These are phyloP conservation scores for Corythaeola cristata DNA, from an alignment of 2,113 vertebrate species.

Conservation along the genomic window DNA sequence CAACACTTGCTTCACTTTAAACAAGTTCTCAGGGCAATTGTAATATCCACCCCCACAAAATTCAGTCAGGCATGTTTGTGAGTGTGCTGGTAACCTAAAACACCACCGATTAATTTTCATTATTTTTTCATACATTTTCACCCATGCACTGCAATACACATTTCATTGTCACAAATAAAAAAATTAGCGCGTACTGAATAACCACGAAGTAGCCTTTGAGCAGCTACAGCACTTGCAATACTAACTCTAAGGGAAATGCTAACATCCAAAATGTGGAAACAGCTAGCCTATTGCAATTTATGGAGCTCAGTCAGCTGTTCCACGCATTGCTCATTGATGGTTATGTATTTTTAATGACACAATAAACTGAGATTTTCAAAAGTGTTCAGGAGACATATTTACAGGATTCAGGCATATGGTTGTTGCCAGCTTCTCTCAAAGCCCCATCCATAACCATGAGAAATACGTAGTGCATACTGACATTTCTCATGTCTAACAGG, in stretches of 20 bases:
- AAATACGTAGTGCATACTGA: neutral
- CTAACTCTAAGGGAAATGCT: neutral
- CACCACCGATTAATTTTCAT: neutral
- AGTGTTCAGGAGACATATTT: neutral
- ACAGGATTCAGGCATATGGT: fast-evolving
- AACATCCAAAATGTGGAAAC: neutral
- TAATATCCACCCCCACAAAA: neutral
- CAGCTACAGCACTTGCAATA: neutral
- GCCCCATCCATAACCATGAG: neutral
- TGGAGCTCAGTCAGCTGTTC: neutral
- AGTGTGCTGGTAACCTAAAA: neutral
- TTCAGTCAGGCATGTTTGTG: fast-evolving
- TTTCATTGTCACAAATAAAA: neutral
- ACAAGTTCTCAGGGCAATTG: neutral
- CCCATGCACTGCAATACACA: neutral
- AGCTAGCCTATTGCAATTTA: neutral
- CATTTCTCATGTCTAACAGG: neutral
- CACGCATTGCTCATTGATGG: neutral
- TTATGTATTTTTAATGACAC: neutral
- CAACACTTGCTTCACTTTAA: neutral
- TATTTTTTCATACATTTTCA: neutral
- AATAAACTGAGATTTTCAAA: neutral
- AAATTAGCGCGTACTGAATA: neutral
- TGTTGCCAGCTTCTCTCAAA: neutral
- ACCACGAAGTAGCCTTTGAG: neutral